Evolutionary conservation across 2,888 invertebrate genomes (phyloP).

Genomic region (Cerastoderma edule): DNA sequence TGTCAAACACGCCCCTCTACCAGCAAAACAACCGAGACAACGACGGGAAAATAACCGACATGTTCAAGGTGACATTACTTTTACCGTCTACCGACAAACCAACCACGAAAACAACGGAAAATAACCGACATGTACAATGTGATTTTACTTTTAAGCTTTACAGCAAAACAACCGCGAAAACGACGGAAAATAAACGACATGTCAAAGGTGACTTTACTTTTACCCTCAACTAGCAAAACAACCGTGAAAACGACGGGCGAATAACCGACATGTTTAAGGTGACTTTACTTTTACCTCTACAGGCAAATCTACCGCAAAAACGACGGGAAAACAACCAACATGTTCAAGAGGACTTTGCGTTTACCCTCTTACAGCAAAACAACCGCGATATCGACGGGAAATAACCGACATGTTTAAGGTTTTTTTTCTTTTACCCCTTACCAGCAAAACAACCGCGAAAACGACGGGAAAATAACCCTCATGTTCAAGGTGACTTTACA

Average conservation of each 20-base stretch:
- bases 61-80: slow-evolving; percentile 64
- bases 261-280: too few relatives aligned
- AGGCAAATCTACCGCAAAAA: too few relatives aligned
- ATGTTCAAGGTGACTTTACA: slow-evolving; percentile 67
- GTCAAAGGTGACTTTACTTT: neutral
- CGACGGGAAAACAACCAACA: too few relatives aligned
- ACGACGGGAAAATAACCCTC: slow-evolving; percentile 30
- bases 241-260: too few relatives aligned
- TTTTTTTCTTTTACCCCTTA: too few relatives aligned
- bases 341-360: too few relatives aligned
- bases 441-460: slow-evolving; percentile 53
- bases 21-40: slow-evolving; percentile 53
- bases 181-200: neutral
- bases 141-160: neutral
- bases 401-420: too few relatives aligned
- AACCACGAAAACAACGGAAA: neutral
- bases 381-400: too few relatives aligned
- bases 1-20: slow-evolving; percentile 70
- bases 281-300: too few relatives aligned
- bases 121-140: neutral
- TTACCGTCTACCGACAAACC: too few relatives aligned
- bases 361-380: too few relatives aligned
- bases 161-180: neutral
- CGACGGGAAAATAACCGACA: slow-evolving; percentile 42
- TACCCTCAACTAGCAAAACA: too few relatives aligned